Percentiles rank a stretch among this genome's conserved stretches.
These are phyloP conservation scores for Noctilio leporinus DNA, from an alignment of 2,113 vertebrate genomes.

Conservation along the genomic window DNA sequence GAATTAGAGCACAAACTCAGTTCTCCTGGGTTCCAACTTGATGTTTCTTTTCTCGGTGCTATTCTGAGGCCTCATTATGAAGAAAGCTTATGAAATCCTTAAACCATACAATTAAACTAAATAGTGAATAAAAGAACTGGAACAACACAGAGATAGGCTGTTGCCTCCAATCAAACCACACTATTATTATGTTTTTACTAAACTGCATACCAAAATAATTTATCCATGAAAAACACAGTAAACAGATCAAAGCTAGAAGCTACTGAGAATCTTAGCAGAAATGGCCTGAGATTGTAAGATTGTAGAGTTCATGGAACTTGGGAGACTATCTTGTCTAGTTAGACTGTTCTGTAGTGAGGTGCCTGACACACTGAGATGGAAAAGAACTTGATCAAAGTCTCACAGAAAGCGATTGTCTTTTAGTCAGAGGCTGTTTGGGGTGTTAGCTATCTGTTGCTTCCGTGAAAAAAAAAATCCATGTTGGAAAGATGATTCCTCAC, in stretches of 20 bases:
- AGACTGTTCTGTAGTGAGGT: not conserved
- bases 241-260: not conserved
- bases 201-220: not conserved
- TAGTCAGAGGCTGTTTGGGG: not conserved
- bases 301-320: not conserved
- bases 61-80: not conserved
- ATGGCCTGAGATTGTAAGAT: not conserved
- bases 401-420: not conserved
- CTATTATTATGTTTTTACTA: not conserved
- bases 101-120: constrained; percentile 4
- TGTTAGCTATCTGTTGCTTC: not conserved
- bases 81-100: not conserved
- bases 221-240: not conserved
- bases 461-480: constrained; percentile 28
- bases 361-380: not conserved
- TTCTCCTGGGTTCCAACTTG: not conserved
- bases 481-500: not conserved
- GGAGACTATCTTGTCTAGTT: not conserved
- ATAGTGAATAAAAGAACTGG: not conserved
- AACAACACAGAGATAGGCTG: not conserved
- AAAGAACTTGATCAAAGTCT: not conserved
- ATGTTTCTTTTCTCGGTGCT: not conserved
- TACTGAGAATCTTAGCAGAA: not conserved
- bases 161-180: not conserved
- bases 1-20: not conserved